A percentile compares a stretch with the other conserved stretches of the same genome.
phyloP scores from a whole-genome alignment of 2,797 vertebrate genomes.

The Fistularia tabacaria region DNA sequence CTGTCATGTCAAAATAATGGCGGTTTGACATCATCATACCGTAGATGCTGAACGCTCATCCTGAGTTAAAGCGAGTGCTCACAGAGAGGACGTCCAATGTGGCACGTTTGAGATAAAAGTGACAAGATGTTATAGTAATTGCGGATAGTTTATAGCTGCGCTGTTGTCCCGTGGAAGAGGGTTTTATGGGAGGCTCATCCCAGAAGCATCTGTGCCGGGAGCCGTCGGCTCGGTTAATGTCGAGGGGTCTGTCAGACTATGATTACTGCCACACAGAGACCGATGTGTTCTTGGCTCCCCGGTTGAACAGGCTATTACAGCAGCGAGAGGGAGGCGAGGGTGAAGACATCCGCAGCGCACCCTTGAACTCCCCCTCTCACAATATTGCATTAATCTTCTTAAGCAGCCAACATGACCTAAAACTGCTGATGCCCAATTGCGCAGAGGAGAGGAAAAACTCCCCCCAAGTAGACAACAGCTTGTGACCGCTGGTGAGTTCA shows the following conservation, averaged over 20 bases:
- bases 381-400: slow-evolving; percentile 58
- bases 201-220: slow-evolving; percentile 7
- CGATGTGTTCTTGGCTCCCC: slow-evolving; percentile 9
- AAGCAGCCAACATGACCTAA: slow-evolving; percentile 60
- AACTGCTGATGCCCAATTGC: slow-evolving; percentile 50
- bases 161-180: slow-evolving; percentile 33
- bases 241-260: slow-evolving; percentile 27
- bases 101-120: slow-evolving; percentile 26
- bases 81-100: no score
- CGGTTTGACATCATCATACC: slow-evolving; percentile 2
- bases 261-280: slow-evolving; percentile 28
- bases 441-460: slow-evolving; percentile 25
- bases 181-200: slow-evolving; percentile 40
- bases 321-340: slow-evolving; percentile 19
- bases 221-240: no score
- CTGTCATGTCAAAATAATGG: no score
- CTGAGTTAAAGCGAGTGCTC: no score
- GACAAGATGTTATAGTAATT: slow-evolving; percentile 43
- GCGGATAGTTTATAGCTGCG: slow-evolving; percentile 19
- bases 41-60: no score
- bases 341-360: slow-evolving; percentile 35
- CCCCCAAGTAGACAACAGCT: slow-evolving; percentile 42
- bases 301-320: slow-evolving; percentile 23
- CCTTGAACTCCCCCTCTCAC: slow-evolving; percentile 30
- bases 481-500: slow-evolving; percentile 43